A percentile compares a stretch with the other conserved stretches of the same genome.
Conservation (phyloP, 1,140 invertebrate species). For the Carposina sasakii region DNA sequence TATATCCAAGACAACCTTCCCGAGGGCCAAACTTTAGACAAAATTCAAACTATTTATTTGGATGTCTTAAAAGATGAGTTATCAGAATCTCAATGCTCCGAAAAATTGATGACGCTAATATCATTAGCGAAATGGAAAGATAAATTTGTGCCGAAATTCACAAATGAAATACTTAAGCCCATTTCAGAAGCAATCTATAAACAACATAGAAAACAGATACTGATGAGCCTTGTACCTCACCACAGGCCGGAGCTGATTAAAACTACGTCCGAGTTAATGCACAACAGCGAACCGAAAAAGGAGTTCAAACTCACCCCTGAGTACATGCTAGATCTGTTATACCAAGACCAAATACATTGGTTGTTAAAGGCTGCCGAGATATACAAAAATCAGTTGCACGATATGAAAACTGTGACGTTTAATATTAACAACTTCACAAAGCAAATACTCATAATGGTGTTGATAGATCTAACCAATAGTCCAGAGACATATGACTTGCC, state of each 20-base stretch:
- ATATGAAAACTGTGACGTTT: conserved; percentile 62
- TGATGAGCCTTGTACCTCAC: conserved; percentile 52
- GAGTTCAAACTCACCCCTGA: conserved; percentile 60
- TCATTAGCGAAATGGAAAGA: conserved; percentile 51
- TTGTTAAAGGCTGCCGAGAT: conserved; percentile 61
- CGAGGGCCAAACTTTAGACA: conserved; percentile 28
- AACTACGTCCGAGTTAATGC: conserved; percentile 42
- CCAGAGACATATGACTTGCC: conserved; percentile 59
- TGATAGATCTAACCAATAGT: conserved; percentile 65
- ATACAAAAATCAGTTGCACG: conserved; percentile 57
- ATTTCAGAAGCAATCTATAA: conserved; percentile 45
- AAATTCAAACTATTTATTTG: conserved; percentile 47
- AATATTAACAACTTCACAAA: conserved; percentile 66
- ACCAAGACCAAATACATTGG: conserved; percentile 66
- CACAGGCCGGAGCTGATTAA: conserved; percentile 44
- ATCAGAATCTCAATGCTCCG: conserved; percentile 35
- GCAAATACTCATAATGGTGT: conserved; percentile 65
- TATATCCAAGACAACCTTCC: conserved; percentile 36
- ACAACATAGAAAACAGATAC: conserved; percentile 58
- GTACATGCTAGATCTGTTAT: conserved; percentile 66
- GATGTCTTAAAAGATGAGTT: conserved; percentile 48
- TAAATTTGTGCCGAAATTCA: conserved; percentile 37
- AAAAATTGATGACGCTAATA: conserved; percentile 48
- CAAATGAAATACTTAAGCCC: conserved; percentile 41
- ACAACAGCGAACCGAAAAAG: conserved; percentile 52